Evolutionary conservation across 2,113 vertebrate genomes (phyloP).

Genomic region (Nothobranchius furzeri): DNA sequence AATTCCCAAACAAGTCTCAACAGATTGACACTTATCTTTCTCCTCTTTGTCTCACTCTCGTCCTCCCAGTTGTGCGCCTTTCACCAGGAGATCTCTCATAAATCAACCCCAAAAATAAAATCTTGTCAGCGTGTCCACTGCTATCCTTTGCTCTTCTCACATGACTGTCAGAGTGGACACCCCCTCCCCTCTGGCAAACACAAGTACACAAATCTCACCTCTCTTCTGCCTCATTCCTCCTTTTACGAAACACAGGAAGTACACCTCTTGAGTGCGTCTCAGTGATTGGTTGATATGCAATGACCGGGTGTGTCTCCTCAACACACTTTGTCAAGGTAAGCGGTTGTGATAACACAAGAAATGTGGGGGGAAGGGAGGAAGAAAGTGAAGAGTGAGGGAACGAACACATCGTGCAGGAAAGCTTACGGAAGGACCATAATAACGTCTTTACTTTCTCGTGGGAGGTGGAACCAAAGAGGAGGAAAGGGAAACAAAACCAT

Average conservation of each 20-base stretch:
- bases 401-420: slow-evolving; percentile 3
- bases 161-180: slow-evolving; percentile 26
- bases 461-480: slow-evolving; percentile 10
- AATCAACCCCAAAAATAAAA: slow-evolving; percentile 32
- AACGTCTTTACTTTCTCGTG: slow-evolving; percentile 21
- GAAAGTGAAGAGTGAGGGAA: slow-evolving; percentile 23
- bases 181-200: slow-evolving; percentile 15
- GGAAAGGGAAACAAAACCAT: slow-evolving; percentile 12
- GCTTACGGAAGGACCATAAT: slow-evolving; percentile 25
- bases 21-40: slow-evolving; percentile 79
- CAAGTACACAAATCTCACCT: slow-evolving; percentile 32
- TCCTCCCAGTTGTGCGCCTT: slow-evolving; percentile 39
- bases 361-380: slow-evolving; percentile 53
- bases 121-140: slow-evolving; percentile 9
- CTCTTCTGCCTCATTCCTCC: slow-evolving; percentile 52
- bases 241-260: slow-evolving; percentile 76
- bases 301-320: slow-evolving; percentile 73
- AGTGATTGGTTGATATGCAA: slow-evolving; percentile 70
- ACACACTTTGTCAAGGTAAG: slow-evolving; percentile 64
- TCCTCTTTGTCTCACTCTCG: slow-evolving; percentile 56
- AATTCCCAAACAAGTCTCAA: slow-evolving; percentile 86
- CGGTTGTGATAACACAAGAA: slow-evolving; percentile 34
- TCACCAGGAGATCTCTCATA: slow-evolving; percentile 29
- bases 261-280: slow-evolving; percentile 60
- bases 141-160: slow-evolving; percentile 21